Conservation (phyloP, 53 echinoderm and acorn worm genomes). For the Arbacia lixula region DNA sequence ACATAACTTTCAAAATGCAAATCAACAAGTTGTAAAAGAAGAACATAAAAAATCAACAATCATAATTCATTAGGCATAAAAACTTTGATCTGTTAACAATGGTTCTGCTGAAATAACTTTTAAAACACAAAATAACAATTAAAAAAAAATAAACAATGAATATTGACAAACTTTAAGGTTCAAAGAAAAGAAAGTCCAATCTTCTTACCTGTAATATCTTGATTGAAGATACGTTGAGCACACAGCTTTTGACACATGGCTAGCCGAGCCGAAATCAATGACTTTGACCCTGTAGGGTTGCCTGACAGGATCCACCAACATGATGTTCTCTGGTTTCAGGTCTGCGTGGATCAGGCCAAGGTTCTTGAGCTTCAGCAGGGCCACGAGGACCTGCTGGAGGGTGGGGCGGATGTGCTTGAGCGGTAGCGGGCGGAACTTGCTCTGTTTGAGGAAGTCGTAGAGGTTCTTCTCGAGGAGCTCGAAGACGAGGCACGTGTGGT, state of each 20-base stretch:
- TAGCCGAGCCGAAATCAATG: conserved; percentile 98
- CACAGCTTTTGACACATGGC: conserved; percentile 98
- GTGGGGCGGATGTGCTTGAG: conserved; percentile 97
- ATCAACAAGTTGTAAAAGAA: no score
- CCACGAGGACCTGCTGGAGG: conserved; percentile 95
- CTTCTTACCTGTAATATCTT: conserved; percentile 94
- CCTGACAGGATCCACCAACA: conserved; percentile 91
- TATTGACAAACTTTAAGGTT: no score
- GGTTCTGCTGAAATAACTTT: no score
- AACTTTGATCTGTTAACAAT: no score
- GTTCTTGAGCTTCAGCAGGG: conserved; percentile 91
- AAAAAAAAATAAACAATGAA: no score
- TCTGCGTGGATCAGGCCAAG: conserved; percentile 97
- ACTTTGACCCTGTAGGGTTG: conserved; percentile 98
- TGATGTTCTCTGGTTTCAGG: conserved; percentile 98
- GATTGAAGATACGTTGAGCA: conserved; percentile 98
- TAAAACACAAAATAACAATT: no score
- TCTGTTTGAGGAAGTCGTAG: conserved; percentile 98
- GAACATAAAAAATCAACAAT: no score
- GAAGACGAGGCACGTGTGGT: conserved; percentile 98
- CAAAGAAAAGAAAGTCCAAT: no score
- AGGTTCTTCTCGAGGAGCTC: conserved; percentile 97
- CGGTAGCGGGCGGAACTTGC: conserved; percentile 96
- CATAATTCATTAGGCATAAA: no score
- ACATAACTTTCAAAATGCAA: no score